Evolutionary conservation across 2,797 vertebrate genomes (phyloP).

Genomic region (Pogonophryne albipinna): DNA sequence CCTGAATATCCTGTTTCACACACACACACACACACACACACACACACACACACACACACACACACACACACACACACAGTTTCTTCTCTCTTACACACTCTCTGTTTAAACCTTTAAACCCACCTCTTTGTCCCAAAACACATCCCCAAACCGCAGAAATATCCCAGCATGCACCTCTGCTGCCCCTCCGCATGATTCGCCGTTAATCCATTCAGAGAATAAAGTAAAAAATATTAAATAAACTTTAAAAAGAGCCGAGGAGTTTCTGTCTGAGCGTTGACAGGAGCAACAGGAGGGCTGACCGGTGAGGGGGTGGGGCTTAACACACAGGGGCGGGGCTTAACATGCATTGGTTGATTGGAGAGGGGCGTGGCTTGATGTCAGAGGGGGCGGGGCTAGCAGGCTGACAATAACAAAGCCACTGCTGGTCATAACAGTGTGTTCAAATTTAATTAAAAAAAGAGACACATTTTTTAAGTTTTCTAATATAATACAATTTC

Average conservation of each 20-base stretch:
- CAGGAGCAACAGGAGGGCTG: no score
- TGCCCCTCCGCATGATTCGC: constrained; percentile 55
- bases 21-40: no score
- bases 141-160: constrained; percentile 58
- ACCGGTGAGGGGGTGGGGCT: constrained; percentile 28
- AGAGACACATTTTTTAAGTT: no score
- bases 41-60: no score
- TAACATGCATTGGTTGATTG: no score
- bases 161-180: constrained; percentile 73
- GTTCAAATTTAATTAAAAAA: no score
- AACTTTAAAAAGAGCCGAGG: neutral
- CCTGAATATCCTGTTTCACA: no score
- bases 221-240: neutral
- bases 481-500: no score
- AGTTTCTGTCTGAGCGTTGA: neutral
- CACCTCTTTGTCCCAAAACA: constrained; percentile 67
- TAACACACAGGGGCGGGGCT: no score
- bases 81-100: neutral
- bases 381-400: no score
- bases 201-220: constrained; percentile 26
- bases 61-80: no score
- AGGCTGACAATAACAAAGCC: neutral
- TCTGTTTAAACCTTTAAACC: constrained; percentile 32
- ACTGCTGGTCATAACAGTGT: neutral
- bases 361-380: constrained; percentile 27